Conservation (phyloP, 2,113 vertebrate species). For the Paradisaea rubra region DNA sequence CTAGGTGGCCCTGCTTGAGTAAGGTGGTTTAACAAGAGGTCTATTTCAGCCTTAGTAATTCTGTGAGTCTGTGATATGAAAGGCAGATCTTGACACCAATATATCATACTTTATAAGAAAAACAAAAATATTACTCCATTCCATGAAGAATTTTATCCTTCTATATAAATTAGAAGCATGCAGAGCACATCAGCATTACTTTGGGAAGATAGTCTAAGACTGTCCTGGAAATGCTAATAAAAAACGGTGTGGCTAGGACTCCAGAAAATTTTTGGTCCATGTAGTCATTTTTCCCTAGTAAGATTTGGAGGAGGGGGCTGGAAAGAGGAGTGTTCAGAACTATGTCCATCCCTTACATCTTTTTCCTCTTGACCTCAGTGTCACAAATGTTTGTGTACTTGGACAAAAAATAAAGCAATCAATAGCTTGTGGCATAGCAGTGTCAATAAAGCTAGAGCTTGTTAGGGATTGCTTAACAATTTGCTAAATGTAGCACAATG, state of each 20-base stretch:
- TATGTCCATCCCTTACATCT: accelerated
- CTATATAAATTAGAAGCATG: neutral
- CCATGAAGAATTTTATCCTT: neutral
- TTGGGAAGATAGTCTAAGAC: neutral
- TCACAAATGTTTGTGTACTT: neutral
- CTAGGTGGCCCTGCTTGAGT: neutral
- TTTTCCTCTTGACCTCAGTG: neutral
- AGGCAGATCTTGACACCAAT: neutral
- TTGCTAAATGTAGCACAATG: neutral
- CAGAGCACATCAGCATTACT: neutral
- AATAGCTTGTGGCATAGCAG: neutral
- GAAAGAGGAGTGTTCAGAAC: neutral
- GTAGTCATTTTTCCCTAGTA: neutral
- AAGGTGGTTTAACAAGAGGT: neutral
- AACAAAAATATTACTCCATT: neutral
- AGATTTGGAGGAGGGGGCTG: accelerated
- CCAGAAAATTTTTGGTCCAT: neutral
- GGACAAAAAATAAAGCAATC: neutral
- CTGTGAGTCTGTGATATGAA: neutral
- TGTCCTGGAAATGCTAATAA: neutral
- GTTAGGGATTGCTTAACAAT: neutral
- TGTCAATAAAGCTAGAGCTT: neutral
- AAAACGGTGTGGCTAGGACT: neutral
- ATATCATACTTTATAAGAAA: neutral
- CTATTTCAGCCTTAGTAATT: neutral